phyloP scores from a whole-genome alignment of 2,113 vertebrate species.

The Hypomesus transpacificus region DNA sequence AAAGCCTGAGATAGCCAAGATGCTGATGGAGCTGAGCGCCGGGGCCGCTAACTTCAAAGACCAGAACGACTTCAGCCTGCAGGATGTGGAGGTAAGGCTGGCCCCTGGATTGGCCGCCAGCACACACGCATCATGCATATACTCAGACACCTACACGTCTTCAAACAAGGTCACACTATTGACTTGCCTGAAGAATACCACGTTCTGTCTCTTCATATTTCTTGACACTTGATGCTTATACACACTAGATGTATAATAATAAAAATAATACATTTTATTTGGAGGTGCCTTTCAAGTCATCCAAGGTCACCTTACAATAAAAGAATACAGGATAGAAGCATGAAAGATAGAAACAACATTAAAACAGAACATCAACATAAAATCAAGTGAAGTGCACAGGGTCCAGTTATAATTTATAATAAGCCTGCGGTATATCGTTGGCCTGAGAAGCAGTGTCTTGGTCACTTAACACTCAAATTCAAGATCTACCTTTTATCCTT shows the following conservation, averaged over 20 bases:
- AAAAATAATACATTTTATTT: no score
- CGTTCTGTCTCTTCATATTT: neutral
- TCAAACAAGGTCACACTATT: neutral
- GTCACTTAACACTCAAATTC: no score
- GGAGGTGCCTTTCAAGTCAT: no score
- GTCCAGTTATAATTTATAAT: no score
- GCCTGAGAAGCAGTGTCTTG: no score
- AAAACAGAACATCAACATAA: no score
- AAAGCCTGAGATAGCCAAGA: conserved; percentile 99
- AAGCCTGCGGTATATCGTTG: no score
- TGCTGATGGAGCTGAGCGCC: conserved; percentile 97
- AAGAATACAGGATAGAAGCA: no score
- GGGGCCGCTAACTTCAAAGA: conserved; percentile 96
- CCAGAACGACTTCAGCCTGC: conserved; percentile 97
- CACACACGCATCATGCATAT: neutral
- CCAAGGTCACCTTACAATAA: no score
- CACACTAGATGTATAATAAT: neutral
- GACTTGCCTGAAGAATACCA: neutral
- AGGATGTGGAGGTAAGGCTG: conserved; percentile 89
- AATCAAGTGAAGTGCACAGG: no score
- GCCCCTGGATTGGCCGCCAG: neutral
- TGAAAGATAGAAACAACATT: no score
- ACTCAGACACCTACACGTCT: conserved; percentile 5
- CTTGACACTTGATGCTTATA: neutral
- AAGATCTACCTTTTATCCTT: no score